Percentiles rank a stretch among this genome's conserved stretches.
phyloP scores from a whole-genome alignment of 1,140 invertebrate genomes.

The Elymnias hypermnestra region DNA sequence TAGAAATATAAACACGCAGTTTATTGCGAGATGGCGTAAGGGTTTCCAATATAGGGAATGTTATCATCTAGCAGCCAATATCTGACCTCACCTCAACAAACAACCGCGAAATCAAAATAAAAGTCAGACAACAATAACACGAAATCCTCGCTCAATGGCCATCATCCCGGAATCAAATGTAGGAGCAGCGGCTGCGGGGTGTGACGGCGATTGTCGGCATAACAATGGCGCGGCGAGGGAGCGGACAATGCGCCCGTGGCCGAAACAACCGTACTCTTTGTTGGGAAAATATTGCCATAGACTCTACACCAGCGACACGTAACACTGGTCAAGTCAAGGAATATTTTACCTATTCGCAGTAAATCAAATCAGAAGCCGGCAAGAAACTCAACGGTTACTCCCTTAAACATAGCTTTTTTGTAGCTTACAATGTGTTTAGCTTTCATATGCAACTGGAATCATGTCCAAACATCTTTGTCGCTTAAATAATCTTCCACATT shows the following conservation, averaged over 20 bases:
- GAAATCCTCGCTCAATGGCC: conserved; percentile 22
- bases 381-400: too few relatives aligned
- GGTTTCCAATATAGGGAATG: too few relatives aligned
- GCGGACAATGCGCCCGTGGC: conserved; percentile 50
- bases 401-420: too few relatives aligned
- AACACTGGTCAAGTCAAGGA: too few relatives aligned
- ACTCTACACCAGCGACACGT: conserved; percentile 18
- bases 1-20: too few relatives aligned
- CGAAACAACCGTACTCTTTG: conserved; percentile 57
- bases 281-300: conserved; percentile 40
- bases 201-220: conserved; percentile 53
- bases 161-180: conserved; percentile 24
- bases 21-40: too few relatives aligned
- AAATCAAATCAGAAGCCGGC: too few relatives aligned
- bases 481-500: too few relatives aligned
- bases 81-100: conserved; percentile 18
- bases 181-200: conserved; percentile 17
- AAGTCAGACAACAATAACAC: conserved; percentile 27
- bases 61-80: conserved; percentile 1
- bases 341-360: too few relatives aligned
- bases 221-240: conserved; percentile 51
- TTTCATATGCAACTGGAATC: too few relatives aligned
- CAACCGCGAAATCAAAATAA: conserved; percentile 20
- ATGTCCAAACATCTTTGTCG: too few relatives aligned
- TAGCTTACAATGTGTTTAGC: too few relatives aligned